Evolutionary conservation across 2,113 vertebrate genomes (phyloP), one percentile per base, ranked within the genome.

Genomic region (Suncus etruscus): DNA sequence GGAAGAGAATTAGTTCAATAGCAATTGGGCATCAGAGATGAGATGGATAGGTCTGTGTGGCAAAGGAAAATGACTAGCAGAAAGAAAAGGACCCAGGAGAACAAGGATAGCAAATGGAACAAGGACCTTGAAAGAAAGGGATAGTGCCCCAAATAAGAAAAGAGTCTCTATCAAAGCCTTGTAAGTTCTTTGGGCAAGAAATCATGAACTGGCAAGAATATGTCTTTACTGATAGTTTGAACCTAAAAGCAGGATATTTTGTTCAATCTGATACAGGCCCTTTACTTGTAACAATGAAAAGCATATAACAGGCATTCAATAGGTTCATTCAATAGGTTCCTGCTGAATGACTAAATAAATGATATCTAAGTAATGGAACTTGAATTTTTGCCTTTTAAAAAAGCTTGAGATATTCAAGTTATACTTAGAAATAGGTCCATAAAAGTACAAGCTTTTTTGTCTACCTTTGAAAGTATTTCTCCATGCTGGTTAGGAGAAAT

Each of bases 381-480:
- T 81, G 24, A 47, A 79, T 86, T 88, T 88, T 84, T 75, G 8
- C 12, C 25, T 50, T 68, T 47, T 70, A 70, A 20, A 78, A 91
- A 81, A 84, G 65, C 27, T 47, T 31, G 39, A n/a, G 89, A 78
- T 76, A 72, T 45, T 31, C 58, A 47, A 87, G 20, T 54, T 73
- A 87, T 66, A 83, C 48, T 66, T 87, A 86, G 54, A 92, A 91
- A 90, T 73, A 94, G 83, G 91, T 6, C 24, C 48, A 27, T 12
- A 31, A 48, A 92, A 83, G 73, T 77, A 84, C 68, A 88, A 75
- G 73, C 81, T 93, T 29, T 69, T 94, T 90, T 94, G 10, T 81
- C 25, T 80, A 92, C 68, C 83, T 91, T 89, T 66, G 80, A 95
- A 95, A 86, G 72, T 51, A 58, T 75, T 89, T 70, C 77, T 85